Percentiles rank a stretch among this genome's conserved stretches.
Conservation (phyloP, 2,113 vertebrate species). For the Lathamus discolor region DNA sequence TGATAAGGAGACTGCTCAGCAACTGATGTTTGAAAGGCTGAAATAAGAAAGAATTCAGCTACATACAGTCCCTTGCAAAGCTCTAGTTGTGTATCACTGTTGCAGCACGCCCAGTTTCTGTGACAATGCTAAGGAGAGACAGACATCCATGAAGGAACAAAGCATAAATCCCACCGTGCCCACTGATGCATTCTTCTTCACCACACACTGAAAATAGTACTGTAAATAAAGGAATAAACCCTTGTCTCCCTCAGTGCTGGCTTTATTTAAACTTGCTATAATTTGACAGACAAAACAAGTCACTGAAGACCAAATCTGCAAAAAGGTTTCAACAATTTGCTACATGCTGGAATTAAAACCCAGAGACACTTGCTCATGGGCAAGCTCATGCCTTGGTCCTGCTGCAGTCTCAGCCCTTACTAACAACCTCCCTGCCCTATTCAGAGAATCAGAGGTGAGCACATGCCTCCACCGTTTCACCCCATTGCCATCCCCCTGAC, state of each 20-base stretch:
- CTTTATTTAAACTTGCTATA: background rate
- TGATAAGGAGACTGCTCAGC: background rate
- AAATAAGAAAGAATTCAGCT: background rate
- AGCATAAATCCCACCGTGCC: background rate
- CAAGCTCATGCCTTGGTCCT: fast-evolving
- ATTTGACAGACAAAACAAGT: background rate
- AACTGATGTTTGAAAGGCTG: background rate
- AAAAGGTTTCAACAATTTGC: background rate
- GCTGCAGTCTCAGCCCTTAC: background rate
- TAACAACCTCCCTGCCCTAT: background rate
- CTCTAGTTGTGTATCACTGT: background rate
- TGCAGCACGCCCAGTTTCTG: background rate
- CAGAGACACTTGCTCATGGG: background rate
- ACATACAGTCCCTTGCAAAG: fast-evolving
- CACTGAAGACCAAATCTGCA: background rate
- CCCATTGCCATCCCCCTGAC: fast-evolving
- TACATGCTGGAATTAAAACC: background rate
- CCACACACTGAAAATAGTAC: background rate
- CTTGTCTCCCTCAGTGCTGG: background rate
- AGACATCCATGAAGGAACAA: background rate
- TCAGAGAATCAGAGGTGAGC: background rate
- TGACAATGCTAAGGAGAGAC: background rate
- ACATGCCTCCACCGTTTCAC: fast-evolving
- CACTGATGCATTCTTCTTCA: background rate
- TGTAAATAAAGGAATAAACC: background rate